A percentile compares a stretch with the other conserved stretches of the same genome.
These are phyloP conservation scores for Drosophila phalerata DNA, from an alignment of 2,888 invertebrate genomes.

Conservation along the genomic window DNA sequence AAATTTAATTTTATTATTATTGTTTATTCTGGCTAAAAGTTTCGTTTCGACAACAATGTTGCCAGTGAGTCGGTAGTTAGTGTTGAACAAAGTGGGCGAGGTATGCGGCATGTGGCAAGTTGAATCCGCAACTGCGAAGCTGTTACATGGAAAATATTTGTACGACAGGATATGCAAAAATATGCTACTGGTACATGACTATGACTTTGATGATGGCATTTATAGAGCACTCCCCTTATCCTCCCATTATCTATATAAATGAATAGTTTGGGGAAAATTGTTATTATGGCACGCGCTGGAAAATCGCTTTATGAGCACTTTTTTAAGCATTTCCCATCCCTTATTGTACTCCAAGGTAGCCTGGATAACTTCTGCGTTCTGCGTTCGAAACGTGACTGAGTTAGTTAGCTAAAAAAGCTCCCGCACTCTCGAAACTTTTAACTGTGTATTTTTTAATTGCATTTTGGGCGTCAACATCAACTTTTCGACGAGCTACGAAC, in stretches of 20 bases:
- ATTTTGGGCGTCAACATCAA: conserved; percentile 36
- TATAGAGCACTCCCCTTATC: conserved; percentile 8
- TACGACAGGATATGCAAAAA: conserved; percentile 73
- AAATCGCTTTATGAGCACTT: conserved; percentile 57
- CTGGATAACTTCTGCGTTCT: conserved; percentile 17
- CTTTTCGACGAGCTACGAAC: conserved; percentile 17
- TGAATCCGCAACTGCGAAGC: conserved; percentile 55
- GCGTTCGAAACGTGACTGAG: conserved; percentile 45
- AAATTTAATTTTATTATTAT: conserved; percentile 48
- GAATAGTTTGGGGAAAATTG: conserved; percentile 66
- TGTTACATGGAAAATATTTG: conserved; percentile 77
- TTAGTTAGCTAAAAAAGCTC: conserved; percentile 42
- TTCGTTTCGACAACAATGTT: conserved; percentile 66
- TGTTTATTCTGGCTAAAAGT: conserved; percentile 66
- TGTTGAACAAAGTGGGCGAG: conserved; percentile 5
- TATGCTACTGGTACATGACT: conserved; percentile 49
- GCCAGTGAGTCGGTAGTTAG: conserved; percentile 41
- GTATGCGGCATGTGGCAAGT: conserved; percentile 21
- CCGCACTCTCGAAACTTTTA: conserved; percentile 45
- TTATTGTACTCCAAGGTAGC: conserved; percentile 2
- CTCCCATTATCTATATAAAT: conserved; percentile 32
- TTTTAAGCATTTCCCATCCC: not conserved
- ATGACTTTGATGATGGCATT: conserved; percentile 53
- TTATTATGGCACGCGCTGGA: conserved; percentile 59
- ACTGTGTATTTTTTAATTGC: conserved; percentile 45